phyloP scores from a whole-genome alignment of 2,888 invertebrate species.

The Trachelus iudaicus region DNA sequence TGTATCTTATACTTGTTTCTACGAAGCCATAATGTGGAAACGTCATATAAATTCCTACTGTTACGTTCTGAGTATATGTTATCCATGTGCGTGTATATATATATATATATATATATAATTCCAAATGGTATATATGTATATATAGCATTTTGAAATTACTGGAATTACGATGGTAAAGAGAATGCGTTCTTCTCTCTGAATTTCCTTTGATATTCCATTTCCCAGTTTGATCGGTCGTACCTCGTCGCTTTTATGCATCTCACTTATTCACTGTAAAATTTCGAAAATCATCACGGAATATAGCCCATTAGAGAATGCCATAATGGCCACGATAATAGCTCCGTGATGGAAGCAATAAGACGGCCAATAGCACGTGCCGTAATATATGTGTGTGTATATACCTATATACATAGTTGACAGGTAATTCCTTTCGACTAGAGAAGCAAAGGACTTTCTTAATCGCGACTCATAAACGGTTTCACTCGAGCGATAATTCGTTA shows the following conservation, averaged over 20 bases:
- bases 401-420: not conserved
- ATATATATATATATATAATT: not conserved
- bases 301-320: not conserved
- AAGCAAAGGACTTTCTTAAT: not conserved
- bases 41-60: not conserved
- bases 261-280: not conserved
- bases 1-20: not conserved
- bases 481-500: not conserved
- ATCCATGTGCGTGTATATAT: not conserved
- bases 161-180: not conserved
- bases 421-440: not conserved
- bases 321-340: not conserved
- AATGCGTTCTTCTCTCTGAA: not conserved
- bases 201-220: not conserved
- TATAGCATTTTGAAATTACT: not conserved
- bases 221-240: too few species aligned
- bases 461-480: slow-evolving; percentile 3
- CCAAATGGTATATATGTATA: not conserved
- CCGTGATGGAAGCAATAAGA: not conserved
- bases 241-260: not conserved
- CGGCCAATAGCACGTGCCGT: not conserved
- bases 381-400: too few species aligned
- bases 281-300: not conserved
- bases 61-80: not conserved
- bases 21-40: not conserved